Percentiles rank a stretch among this genome's conserved stretches.
These are phyloP conservation scores for Petrolisthes manimaculis DNA, from an alignment of 2,888 invertebrate species.

Conservation along the genomic window DNA sequence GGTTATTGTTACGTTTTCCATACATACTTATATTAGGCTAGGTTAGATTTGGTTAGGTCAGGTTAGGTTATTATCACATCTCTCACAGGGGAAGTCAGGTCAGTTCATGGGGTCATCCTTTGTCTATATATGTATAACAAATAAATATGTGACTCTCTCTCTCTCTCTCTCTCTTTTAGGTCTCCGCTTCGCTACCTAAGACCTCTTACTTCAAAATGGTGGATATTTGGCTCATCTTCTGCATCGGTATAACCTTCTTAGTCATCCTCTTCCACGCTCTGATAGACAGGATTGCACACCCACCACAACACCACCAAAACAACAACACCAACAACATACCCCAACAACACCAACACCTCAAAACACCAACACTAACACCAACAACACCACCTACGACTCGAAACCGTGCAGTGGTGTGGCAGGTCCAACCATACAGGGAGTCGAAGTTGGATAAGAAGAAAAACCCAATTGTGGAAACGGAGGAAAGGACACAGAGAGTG, in stretches of 20 bases:
- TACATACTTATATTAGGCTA: constrained; percentile 47
- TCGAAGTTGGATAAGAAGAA: no score
- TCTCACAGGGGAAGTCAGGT: constrained; percentile 36
- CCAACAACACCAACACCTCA: not conserved
- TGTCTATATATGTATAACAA: not conserved
- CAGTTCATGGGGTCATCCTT: constrained; percentile 38
- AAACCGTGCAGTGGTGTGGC: not conserved
- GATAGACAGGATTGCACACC: constrained; percentile 14
- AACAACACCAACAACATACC: not conserved
- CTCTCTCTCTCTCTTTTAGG: not conserved
- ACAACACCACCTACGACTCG: not conserved
- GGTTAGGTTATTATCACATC: not conserved
- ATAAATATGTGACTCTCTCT: not conserved
- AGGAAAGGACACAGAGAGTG: no score
- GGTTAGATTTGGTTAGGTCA: no score
- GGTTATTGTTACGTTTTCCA: constrained; percentile 34
- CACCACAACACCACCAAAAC: not conserved
- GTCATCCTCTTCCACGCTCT: constrained; percentile 44
- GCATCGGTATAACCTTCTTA: constrained; percentile 50
- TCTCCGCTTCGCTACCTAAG: not conserved
- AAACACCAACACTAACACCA: no score
- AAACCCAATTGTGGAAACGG: no score
- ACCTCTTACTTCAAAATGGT: constrained; percentile 54
- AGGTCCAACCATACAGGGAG: no score
- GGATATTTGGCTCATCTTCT: constrained; percentile 55